A percentile compares a stretch with the other conserved stretches of the same genome.
Conservation (phyloP, 2,113 vertebrate genomes). For the Vombatus ursinus region DNA sequence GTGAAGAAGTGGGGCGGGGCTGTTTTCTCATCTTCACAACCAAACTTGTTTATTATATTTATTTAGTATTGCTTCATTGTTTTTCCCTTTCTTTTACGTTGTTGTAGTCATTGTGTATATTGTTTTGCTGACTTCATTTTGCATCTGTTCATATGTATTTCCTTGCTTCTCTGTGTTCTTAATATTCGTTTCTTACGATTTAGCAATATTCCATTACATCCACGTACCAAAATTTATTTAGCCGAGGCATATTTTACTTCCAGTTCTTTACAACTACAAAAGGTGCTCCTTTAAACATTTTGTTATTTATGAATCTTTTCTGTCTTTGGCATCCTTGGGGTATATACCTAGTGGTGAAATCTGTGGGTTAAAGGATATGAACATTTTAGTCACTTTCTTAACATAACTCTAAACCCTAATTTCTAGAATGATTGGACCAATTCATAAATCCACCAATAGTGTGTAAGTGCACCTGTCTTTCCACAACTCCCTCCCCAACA, state of each 20-base stretch:
- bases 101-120: neutral
- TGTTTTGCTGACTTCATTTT: neutral
- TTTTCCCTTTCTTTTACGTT: neutral
- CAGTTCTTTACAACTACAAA: neutral
- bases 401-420: neutral
- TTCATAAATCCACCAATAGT: neutral
- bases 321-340: neutral
- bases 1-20: neutral
- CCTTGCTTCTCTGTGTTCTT: neutral
- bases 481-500: neutral
- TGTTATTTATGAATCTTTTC: neutral
- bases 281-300: neutral
- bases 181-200: neutral
- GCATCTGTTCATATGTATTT: neutral
- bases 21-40: neutral
- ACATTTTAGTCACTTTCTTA: neutral
- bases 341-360: neutral
- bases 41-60: neutral
- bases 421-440: neutral
- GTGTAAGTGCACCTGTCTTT: neutral
- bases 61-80: neutral
- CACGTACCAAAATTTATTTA: neutral
- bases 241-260: neutral
- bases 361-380: neutral
- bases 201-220: neutral